Conservation (phyloP, 2,113 vertebrate genomes). For the Brachirus orientalis region DNA sequence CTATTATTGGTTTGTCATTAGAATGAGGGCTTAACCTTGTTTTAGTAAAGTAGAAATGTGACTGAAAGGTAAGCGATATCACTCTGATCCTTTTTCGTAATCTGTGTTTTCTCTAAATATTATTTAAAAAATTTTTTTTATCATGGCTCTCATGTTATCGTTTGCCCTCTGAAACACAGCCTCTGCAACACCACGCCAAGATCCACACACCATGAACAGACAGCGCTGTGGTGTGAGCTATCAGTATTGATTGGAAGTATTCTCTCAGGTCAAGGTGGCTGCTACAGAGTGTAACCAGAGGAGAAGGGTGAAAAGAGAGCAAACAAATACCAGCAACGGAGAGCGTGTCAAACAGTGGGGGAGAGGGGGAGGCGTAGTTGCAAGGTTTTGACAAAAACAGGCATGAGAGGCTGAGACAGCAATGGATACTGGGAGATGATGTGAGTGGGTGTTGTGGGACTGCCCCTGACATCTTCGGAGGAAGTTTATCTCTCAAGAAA, state of each 20-base stretch:
- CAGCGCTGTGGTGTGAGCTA: not conserved
- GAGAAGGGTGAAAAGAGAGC: slow-evolving; percentile 7
- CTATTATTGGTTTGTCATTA: no score
- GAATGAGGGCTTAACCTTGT: no score
- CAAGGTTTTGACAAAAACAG: not conserved
- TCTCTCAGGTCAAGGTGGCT: slow-evolving; percentile 25
- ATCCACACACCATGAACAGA: not conserved
- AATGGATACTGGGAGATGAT: not conserved
- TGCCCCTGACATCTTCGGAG: not conserved
- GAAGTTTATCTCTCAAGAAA: not conserved
- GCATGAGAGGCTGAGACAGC: not conserved
- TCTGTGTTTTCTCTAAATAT: no score
- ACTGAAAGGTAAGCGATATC: no score
- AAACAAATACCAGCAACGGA: slow-evolving; percentile 15
- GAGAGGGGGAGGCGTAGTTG: not conserved
- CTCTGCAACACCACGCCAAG: not conserved
- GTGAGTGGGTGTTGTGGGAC: no score
- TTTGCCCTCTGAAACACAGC: not conserved
- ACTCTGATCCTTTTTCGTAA: no score
- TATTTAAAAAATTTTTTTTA: not conserved
- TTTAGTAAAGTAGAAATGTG: no score
- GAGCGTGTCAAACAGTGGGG: slow-evolving; percentile 5
- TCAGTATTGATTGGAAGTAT: slow-evolving; percentile 26
- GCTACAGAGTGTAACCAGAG: slow-evolving; percentile 17
- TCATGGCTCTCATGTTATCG: not conserved